A percentile compares a stretch with the other conserved stretches of the same genome.
Conservation (phyloP, 2,888 invertebrate species). For the Heteropelma amictum region DNA sequence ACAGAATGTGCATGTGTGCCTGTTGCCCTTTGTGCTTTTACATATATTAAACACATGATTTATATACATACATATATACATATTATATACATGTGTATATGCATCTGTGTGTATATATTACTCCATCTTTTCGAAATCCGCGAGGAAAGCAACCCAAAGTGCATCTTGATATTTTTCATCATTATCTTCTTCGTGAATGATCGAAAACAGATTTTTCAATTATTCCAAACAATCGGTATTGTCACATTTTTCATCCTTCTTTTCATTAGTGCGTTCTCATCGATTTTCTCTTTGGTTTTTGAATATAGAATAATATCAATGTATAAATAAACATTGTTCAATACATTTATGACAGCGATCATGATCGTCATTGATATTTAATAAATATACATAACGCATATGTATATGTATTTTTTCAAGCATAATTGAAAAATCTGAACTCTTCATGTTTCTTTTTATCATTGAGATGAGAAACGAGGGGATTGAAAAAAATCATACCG, state of each 20-base stretch:
- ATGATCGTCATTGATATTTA: too few relatives aligned
- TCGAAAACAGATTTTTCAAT: not conserved
- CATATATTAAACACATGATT: too few relatives aligned
- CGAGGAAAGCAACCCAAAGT: constrained; percentile 46
- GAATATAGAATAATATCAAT: not conserved
- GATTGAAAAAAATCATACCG: not conserved
- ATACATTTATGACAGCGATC: not conserved
- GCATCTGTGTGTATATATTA: constrained; percentile 1
- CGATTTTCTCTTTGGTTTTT: too few relatives aligned
- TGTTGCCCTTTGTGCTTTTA: constrained; percentile 71
- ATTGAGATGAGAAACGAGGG: not conserved
- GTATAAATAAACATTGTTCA: not conserved
- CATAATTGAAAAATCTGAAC: not conserved
- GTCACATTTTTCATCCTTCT: not conserved
- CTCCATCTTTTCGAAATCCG: constrained; percentile 15
- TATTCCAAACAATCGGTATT: not conserved
- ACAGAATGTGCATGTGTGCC: constrained; percentile 78
- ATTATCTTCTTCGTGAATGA: not conserved
- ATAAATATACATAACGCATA: too few relatives aligned
- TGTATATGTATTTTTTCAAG: not conserved
- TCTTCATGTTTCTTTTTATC: not conserved
- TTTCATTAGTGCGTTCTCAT: not conserved
- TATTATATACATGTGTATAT: constrained; percentile 5
- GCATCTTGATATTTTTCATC: constrained; percentile 70
- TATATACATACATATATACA: constrained; percentile 4